Evolutionary conservation across 2,797 vertebrate species (phyloP).

Genomic region (Nannoperca australis): DNA sequence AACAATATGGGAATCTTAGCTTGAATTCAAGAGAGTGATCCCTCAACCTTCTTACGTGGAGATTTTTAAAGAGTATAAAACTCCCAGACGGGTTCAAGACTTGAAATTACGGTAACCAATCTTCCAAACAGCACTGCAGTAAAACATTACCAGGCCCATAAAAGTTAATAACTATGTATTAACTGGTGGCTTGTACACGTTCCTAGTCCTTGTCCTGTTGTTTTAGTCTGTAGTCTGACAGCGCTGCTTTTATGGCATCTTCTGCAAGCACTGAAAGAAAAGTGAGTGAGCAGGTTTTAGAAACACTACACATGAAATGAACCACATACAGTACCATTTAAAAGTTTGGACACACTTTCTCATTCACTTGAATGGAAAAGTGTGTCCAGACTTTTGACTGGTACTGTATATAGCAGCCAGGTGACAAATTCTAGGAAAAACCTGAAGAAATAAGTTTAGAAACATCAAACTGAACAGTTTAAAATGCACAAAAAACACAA

Average conservation of each 20-base stretch:
- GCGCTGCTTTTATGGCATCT: constrained; percentile 93
- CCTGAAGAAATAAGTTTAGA: neutral
- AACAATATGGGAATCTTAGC: neutral
- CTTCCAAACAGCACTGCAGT: constrained; percentile 12
- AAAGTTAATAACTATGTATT: constrained; percentile 10
- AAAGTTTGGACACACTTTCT: too few species aligned
- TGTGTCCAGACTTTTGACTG: too few species aligned
- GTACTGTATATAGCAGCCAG: neutral
- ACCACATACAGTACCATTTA: neutral
- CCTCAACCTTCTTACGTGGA: neutral
- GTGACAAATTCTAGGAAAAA: neutral
- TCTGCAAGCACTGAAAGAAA: constrained; percentile 90
- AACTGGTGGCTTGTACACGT: constrained; percentile 56
- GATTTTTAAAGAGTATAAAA: constrained; percentile 3
- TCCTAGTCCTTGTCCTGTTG: constrained; percentile 78
- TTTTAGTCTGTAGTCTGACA: constrained; percentile 93
- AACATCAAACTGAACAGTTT: neutral
- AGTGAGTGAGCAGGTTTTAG: neutral
- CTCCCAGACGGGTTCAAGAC: constrained; percentile 3
- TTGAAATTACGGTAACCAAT: neutral
- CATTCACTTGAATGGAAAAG: too few species aligned
- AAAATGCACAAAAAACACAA: neutral
- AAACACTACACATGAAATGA: neutral
- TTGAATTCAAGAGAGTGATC: constrained; percentile 13
- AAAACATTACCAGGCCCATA: neutral